Base-by-base conservation (phyloP, 2,888 invertebrate genomes). In the Dromius quadrimaculatus region DNA sequence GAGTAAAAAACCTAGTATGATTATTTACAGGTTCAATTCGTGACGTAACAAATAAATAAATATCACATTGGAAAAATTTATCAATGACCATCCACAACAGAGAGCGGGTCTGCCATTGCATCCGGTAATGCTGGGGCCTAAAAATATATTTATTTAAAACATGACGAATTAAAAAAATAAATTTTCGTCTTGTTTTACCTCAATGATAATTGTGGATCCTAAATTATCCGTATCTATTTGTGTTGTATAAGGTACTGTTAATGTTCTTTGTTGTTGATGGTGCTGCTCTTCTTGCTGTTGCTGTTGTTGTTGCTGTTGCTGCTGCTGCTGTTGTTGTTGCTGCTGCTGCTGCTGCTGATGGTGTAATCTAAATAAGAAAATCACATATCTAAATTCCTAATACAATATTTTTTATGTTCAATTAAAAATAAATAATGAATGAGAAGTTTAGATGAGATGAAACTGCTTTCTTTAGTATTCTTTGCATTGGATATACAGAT, bases 201-300 rank as follows among this genome's bases (percentile, higher is more conserved):
- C 82, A 50, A 83, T 81, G 20, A 82, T 81, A 62, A 83, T 81
- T 8, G 82, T 79, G 13, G 77, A 76, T 23, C 79, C 79, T 76
- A 82, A 78, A 63, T 79, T 78, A 71, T 78, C 80, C 3, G 64
- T 34, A 17, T 57, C 41, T 61, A 59, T 54, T 47, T 57, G 45
- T 32, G 68, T 34, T 17, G 78, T 77, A 72, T 80, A 81, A 1
- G 81, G 75, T 41, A 81, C 79, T 2, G 80, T 79, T 64, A 81
- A 78, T 19, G 78, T 77, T 71, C 80, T 76, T 71, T 79, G 80
- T 61, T 80, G 78, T 62, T 76, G 76, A 38, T 79, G 77, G 66
- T 76, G 76, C 20, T 78, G 77, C 65, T 79, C 78, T 38, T 77
- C 76, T 70, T 78, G 78, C 45, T 77, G 78, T 65, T 79, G 78